Conservation (phyloP, 2,797 vertebrate species). For the Pseudochirops corinnae region DNA sequence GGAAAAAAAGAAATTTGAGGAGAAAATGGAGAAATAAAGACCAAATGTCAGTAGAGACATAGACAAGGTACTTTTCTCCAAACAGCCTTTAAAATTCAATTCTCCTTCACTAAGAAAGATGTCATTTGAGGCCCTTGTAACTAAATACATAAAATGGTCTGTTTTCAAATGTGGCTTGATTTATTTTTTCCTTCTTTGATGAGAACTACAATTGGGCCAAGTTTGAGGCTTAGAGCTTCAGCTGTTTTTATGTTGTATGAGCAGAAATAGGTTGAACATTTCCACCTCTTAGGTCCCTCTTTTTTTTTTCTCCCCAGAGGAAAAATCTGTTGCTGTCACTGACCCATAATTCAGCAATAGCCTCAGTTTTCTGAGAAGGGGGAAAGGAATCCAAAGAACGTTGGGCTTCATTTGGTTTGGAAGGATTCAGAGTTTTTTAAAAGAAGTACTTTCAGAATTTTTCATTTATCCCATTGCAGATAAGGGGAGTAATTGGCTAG, state of each 20-base stretch:
- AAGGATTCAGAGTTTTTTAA: neutral
- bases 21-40: conserved; percentile 4
- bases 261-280: neutral
- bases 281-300: neutral
- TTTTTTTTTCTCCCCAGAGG: neutral
- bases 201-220: conserved; percentile 14
- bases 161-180: conserved; percentile 18
- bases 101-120: neutral
- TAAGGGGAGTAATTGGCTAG: neutral
- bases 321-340: neutral
- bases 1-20: neutral
- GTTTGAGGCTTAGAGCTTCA: neutral
- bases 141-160: conserved; percentile 16
- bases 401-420: neutral
- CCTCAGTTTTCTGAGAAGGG: neutral
- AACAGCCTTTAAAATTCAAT: neutral
- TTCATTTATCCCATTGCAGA: neutral
- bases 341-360: neutral
- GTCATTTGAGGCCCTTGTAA: conserved; percentile 13
- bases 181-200: conserved; percentile 24
- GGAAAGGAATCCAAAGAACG: neutral
- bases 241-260: neutral
- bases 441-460: neutral
- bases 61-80: conserved; percentile 4
- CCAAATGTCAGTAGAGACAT: neutral